Percentiles rank a stretch among this genome's conserved stretches.
These are phyloP conservation scores for Cryptoblepharus egeriae DNA, from an alignment of 2,797 vertebrate genomes.

Conservation along the genomic window DNA sequence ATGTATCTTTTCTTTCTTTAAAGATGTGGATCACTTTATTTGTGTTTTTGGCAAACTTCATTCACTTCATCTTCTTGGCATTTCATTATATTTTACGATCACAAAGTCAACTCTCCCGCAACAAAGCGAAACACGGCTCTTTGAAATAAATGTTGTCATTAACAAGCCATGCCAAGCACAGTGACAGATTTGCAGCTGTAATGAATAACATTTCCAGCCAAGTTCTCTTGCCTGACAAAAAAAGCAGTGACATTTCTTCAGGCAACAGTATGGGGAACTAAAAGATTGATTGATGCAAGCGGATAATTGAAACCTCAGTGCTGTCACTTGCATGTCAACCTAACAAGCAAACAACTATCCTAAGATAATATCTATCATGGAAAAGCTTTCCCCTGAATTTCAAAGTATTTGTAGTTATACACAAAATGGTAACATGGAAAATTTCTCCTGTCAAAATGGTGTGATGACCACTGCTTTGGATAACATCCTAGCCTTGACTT, in stretches of 20 bases:
- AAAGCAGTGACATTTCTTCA: slow-evolving; percentile 83
- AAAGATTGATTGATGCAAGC: slow-evolving; percentile 81
- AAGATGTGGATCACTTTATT: slow-evolving; percentile 76
- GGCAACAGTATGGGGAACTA: slow-evolving; percentile 76
- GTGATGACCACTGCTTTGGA: slow-evolving; percentile 48
- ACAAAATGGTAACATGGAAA: slow-evolving; percentile 53
- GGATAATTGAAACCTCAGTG: slow-evolving; percentile 82
- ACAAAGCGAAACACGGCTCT: slow-evolving; percentile 81
- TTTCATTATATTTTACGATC: slow-evolving; percentile 85
- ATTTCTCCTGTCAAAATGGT: slow-evolving; percentile 52
- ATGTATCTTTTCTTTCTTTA: slow-evolving; percentile 48
- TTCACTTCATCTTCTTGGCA: slow-evolving; percentile 84
- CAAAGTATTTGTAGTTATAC: neutral
- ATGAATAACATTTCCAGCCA: slow-evolving; percentile 84
- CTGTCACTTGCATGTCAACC: slow-evolving; percentile 74
- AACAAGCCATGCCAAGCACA: slow-evolving; percentile 79
- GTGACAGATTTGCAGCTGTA: slow-evolving; percentile 86
- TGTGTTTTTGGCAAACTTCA: slow-evolving; percentile 80
- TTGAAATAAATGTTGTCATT: slow-evolving; percentile 87
- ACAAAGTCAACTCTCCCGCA: slow-evolving; percentile 83
- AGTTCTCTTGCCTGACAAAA: slow-evolving; percentile 83
- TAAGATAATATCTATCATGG: slow-evolving; percentile 72
- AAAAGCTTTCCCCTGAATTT: slow-evolving; percentile 56
- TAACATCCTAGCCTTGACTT: slow-evolving; percentile 29
- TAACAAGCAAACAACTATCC: slow-evolving; percentile 70